phyloP scores from a whole-genome alignment of 2,113 vertebrate genomes.

The Pelobates fuscus region DNA sequence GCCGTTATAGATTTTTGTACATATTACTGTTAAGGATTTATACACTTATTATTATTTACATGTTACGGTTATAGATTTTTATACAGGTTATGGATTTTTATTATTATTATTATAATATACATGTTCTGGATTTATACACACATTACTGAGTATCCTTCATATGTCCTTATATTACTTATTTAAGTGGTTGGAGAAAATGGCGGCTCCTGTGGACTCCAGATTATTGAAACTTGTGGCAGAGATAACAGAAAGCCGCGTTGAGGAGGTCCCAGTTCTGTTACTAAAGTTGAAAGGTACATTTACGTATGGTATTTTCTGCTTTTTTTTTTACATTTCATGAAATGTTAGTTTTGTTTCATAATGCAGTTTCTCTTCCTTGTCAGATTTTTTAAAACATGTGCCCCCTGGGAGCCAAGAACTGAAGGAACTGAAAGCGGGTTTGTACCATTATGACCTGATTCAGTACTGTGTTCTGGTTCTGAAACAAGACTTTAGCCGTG shows the following conservation, averaged over 20 bases:
- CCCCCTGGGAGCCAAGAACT: slow-evolving; percentile 64
- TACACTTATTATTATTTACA: no score
- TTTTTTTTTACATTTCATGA: no score
- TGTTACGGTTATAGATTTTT: no score
- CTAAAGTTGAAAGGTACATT: slow-evolving; percentile 74
- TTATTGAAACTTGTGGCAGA: slow-evolving; percentile 69
- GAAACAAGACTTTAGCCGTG: slow-evolving; percentile 65
- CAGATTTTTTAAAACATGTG: slow-evolving; percentile 68
- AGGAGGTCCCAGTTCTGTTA: slow-evolving; percentile 67
- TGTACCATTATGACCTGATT: slow-evolving; percentile 69
- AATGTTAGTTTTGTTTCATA: background rate
- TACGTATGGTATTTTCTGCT: background rate
- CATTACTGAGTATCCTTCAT: no score
- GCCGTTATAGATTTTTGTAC: no score
- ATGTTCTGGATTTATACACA: no score
- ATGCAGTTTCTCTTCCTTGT: slow-evolving; percentile 29
- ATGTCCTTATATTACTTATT: no score
- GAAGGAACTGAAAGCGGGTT: slow-evolving; percentile 71
- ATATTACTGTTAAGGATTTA: no score
- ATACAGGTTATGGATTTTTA: no score
- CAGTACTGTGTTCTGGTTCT: slow-evolving; percentile 73
- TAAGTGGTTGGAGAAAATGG: slow-evolving; percentile 23
- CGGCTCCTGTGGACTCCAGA: slow-evolving; percentile 56
- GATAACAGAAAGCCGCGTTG: slow-evolving; percentile 66
- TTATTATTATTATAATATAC: no score